Conservation (phyloP, 2,113 vertebrate species). For the Brachionichthys hirsutus region DNA sequence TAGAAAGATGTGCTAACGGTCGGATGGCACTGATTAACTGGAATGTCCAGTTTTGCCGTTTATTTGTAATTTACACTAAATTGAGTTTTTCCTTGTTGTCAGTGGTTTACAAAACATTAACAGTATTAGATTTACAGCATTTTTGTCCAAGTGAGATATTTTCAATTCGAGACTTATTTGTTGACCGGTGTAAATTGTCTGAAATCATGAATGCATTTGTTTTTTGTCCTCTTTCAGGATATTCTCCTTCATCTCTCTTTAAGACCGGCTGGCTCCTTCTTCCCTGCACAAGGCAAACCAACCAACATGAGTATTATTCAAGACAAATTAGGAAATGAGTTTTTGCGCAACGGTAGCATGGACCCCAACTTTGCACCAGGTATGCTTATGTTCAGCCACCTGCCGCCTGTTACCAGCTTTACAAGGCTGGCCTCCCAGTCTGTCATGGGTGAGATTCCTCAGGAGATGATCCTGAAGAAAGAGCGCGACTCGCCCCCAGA, state of each 20-base stretch:
- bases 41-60: too few species aligned
- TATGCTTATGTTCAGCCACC: slow-evolving; percentile 97
- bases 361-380: slow-evolving; percentile 89
- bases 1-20: too few species aligned
- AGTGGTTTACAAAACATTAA: too few species aligned
- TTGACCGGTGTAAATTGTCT: background rate
- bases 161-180: background rate
- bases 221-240: slow-evolving; percentile 59
- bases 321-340: slow-evolving; percentile 92
- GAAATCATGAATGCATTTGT: too few species aligned
- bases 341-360: slow-evolving; percentile 89
- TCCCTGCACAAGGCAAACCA: slow-evolving; percentile 58
- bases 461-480: slow-evolving; percentile 97
- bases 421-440: slow-evolving; percentile 87
- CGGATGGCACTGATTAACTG: too few species aligned
- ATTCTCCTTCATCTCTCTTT: slow-evolving; percentile 57
- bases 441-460: slow-evolving; percentile 82
- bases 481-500: slow-evolving; percentile 86
- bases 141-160: too few species aligned
- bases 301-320: slow-evolving; percentile 83
- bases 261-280: slow-evolving; percentile 60
- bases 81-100: too few species aligned
- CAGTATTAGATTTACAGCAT: too few species aligned
- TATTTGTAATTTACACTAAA: too few species aligned
- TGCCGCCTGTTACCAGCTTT: slow-evolving; percentile 95